These are phyloP conservation scores for Vireo altiloquus DNA, from an alignment of 2,113 vertebrate genomes.

Conservation along the genomic window DNA sequence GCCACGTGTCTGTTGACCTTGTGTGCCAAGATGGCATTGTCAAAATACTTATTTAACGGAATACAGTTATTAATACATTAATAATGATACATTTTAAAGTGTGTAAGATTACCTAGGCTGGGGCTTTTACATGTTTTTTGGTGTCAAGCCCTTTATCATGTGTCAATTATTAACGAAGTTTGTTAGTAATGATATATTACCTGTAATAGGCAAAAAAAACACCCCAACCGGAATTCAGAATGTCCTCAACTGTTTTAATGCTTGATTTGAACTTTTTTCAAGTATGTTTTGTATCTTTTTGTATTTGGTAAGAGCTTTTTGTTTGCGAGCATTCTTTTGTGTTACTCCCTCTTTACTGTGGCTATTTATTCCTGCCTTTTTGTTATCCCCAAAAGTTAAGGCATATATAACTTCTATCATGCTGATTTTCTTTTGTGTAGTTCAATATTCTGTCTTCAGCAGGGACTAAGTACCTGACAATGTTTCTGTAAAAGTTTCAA, in stretches of 20 bases:
- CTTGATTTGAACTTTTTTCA: background rate
- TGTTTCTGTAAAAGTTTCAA: conserved; percentile 10
- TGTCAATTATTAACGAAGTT: background rate
- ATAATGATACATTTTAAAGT: background rate
- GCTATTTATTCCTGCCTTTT: conserved; percentile 29
- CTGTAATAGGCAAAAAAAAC: background rate
- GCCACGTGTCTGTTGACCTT: background rate
- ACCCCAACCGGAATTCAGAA: background rate
- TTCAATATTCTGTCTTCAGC: background rate
- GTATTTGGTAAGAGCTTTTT: background rate
- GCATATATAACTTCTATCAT: background rate
- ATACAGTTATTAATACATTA: background rate
- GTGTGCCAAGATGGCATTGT: background rate
- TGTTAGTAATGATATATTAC: background rate
- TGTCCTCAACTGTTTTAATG: background rate
- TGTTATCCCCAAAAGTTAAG: background rate
- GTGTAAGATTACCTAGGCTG: background rate
- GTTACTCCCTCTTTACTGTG: background rate
- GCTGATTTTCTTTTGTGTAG: conserved; percentile 4
- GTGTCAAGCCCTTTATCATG: background rate
- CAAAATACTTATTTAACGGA: background rate
- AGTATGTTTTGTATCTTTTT: background rate
- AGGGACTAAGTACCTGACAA: background rate
- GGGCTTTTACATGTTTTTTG: background rate
- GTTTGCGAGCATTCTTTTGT: background rate